phyloP scores from a whole-genome alignment of 92 coral and sea anemone genomes.

The Micromussa lordhowensis region DNA sequence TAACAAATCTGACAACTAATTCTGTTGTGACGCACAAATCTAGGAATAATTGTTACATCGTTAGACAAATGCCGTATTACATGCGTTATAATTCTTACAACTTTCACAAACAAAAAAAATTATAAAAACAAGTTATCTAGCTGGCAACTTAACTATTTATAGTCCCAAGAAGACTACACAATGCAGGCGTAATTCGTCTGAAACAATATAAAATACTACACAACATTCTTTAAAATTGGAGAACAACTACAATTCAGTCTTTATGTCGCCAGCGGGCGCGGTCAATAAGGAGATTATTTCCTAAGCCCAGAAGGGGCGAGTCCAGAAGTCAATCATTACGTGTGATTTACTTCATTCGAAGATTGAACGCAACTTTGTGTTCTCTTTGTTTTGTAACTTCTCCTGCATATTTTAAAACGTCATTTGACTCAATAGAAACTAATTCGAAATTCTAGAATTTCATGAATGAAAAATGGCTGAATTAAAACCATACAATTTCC shows the following conservation, averaged over 20 bases:
- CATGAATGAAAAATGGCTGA: background rate
- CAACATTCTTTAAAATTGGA: background rate
- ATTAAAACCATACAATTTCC: background rate
- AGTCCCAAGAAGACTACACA: constrained; percentile 31
- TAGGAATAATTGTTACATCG: background rate
- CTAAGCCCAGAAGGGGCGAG: background rate
- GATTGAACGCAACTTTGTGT: background rate
- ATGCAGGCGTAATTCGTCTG: constrained; percentile 5
- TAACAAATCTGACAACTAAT: constrained; percentile 29
- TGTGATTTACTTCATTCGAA: background rate
- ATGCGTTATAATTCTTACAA: background rate
- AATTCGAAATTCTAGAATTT: background rate
- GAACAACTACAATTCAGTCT: background rate
- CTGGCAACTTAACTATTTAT: constrained; percentile 13
- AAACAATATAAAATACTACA: constrained; percentile 20
- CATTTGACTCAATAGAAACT: background rate
- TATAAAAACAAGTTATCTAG: background rate
- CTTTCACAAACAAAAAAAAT: background rate
- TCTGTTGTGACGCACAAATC: constrained; percentile 21
- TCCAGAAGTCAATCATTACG: background rate
- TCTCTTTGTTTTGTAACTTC: background rate
- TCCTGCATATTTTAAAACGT: background rate
- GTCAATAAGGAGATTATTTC: background rate
- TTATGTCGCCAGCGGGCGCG: background rate
- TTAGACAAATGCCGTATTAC: constrained; percentile 5